Base-by-base conservation (phyloP, 2,888 invertebrate species). In the Tipula unca region DNA sequence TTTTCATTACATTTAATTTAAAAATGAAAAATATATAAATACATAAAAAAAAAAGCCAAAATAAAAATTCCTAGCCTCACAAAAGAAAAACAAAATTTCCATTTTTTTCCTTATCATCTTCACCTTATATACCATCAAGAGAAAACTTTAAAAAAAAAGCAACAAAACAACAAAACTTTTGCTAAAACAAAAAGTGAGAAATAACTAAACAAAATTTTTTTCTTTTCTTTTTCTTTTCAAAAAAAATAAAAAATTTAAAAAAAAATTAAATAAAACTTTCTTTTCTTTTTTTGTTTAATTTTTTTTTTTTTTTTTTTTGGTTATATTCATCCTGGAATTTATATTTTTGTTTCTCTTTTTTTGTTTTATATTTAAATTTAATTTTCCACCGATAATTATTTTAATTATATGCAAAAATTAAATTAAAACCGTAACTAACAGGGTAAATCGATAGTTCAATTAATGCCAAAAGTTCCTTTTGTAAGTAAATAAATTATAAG, bases 381-480 rank as follows among this genome's bases (percentile, higher is more conserved):
- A 69, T 69, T 69, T 69, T 69, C 69, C 25, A 69, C 69, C 69
- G 69, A 69, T 25, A 69, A 69, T 69, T 69, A 69, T 69, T 25
- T 69, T 69, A 69, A 69, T 69, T 69, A 69, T 69, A 69, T 69
- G 69, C 69, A 25, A 69, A 69, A 69, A 20, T 69, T 69, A 69
- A 69, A 69, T 25, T 69, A 25, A 69, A 69, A 69, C 20, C 25
- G 10, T 10, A 83, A 83, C 29, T 86, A 85, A 86, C 87, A 87
- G 87, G 87, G 87, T 86, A 87, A 87, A 87, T 87, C 87, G 86
- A 87, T 87, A 86, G 86, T 87, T 86, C 87, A 86, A 86, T 87
- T 87, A 87, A 87, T 87, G 87, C 87, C 87, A 86, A 87, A 86
- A 87, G 87, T 36, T 29, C 84, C 87, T 87, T 87, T 87, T 87